Percentiles rank a stretch among this genome's conserved stretches.
These are phyloP conservation scores for Troides oblongomaculatus DNA, from an alignment of 2,888 invertebrate species.

Conservation along the genomic window DNA sequence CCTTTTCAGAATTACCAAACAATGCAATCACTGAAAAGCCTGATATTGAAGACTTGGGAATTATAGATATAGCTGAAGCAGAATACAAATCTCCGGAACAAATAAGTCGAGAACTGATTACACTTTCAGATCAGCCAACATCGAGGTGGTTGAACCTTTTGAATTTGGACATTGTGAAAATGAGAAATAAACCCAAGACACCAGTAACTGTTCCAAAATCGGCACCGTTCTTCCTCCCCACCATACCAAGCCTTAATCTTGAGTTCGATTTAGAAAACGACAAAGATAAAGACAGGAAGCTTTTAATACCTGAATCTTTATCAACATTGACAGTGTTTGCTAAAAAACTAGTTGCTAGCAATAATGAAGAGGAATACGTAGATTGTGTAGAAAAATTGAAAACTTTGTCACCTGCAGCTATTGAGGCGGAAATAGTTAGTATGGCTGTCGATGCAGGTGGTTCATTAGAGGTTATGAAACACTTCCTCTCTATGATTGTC, in stretches of 20 bases:
- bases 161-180: constrained; percentile 91
- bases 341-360: constrained; percentile 79
- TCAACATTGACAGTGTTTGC: constrained; percentile 85
- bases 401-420: constrained; percentile 87
- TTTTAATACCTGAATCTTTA: constrained; percentile 80
- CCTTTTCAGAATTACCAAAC: constrained; percentile 60
- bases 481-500: constrained; percentile 88
- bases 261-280: constrained; percentile 86
- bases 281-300: constrained; percentile 67
- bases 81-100: constrained; percentile 88
- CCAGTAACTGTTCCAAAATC: constrained; percentile 90
- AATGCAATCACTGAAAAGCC: constrained; percentile 69
- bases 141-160: constrained; percentile 96
- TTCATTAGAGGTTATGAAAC: constrained; percentile 84
- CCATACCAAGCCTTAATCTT: constrained; percentile 89
- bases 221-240: constrained; percentile 98
- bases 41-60: constrained; percentile 65
- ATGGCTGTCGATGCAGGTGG: constrained; percentile 88
- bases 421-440: constrained; percentile 92
- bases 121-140: constrained; percentile 90
- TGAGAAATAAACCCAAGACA: constrained; percentile 93
- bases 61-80: constrained; percentile 70
- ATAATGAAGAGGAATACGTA: constrained; percentile 72
- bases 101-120: constrained; percentile 87
- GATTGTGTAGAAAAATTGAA: constrained; percentile 82